Base-by-base conservation (phyloP, 2,113 vertebrate genomes). In the Ictidomys tridecemlineatus region DNA sequence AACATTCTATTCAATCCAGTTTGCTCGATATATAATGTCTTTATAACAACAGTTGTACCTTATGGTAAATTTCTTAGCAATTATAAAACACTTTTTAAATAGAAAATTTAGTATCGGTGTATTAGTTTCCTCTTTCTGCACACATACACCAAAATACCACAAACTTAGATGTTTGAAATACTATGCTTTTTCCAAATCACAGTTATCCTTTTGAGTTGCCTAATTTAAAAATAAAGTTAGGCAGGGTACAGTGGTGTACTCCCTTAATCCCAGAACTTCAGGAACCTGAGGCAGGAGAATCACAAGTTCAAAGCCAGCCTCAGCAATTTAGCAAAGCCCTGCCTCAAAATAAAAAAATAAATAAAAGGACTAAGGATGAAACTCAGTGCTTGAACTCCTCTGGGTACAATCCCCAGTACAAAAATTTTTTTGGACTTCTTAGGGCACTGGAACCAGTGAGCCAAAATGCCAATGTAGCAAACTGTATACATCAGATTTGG, bases 381-480 rank as follows among this genome's bases (percentile, higher is more conserved):
- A 18, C 56, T 18, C 56, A 56, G 18, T 56, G 56, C 17, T 56
- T 56, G 18, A 20, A 56, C 56, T 1, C 56, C 56, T 56, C 56
- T 56, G 56, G 14, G 56, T 56, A 6, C 18, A 56, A 56, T 56
- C 17, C 56, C 16, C 56, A 56, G 17, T 56, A 56, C 18, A 56
- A 56, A 56, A 18, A 56, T 82, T 96, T 92, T 39, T 89, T n/a
- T 95, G 16, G n/a, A 1, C 14, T 73, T 91, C n/a, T 94, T 85
- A 76, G 39, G 9, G 77, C 8, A 37, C 24, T 12, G 45, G 26
- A 67, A 24, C 34, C 70, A 3, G 51, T 93, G 20, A 85, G 18
- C 8, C 39, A 73, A 42, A 89, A 73, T 84, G 69, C 16, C 22
- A 67, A 1, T 42, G 39, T 56, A 93, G 4, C 16, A 89, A 84